Percentiles rank a stretch among this genome's conserved stretches.
Evolutionary conservation across 1,140 invertebrate genomes (phyloP).

Genomic region (Ostrea edulis): DNA sequence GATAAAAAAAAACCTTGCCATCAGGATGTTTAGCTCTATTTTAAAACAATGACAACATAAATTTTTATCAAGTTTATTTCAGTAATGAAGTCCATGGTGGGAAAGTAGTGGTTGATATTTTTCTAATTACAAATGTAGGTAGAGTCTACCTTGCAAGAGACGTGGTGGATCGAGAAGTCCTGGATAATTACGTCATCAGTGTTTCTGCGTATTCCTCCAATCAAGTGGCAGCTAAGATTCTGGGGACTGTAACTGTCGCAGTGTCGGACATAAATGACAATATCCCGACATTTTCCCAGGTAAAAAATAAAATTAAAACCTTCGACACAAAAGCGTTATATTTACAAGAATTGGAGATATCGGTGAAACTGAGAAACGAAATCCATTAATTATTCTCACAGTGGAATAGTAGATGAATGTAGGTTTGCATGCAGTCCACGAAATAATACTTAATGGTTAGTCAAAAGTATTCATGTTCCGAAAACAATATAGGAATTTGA

Average conservation of each 20-base stretch:
- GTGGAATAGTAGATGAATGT: too few species aligned
- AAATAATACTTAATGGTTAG: too few species aligned
- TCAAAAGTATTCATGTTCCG: too few species aligned
- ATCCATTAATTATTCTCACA: too few species aligned
- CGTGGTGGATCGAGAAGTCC: constrained; percentile 42
- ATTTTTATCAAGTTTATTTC: neutral
- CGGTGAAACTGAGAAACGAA: too few species aligned
- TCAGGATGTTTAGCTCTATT: neutral
- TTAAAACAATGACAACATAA: too few species aligned
- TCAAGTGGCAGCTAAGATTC: constrained; percentile 40
- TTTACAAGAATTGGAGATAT: too few species aligned
- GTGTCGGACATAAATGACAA: constrained; percentile 89
- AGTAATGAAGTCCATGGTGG: neutral
- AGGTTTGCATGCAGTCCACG: too few species aligned
- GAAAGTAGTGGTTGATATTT: neutral
- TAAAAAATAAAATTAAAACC: neutral
- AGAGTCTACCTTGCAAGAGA: constrained; percentile 27
- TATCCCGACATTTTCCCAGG: constrained; percentile 62
- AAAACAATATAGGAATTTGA: too few species aligned
- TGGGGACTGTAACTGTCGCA: constrained; percentile 85
- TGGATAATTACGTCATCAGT: constrained; percentile 36
- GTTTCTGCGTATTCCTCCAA: constrained; percentile 53
- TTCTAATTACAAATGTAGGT: neutral
- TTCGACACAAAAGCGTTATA: too few species aligned
- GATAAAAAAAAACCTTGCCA: too few species aligned